phyloP scores from a whole-genome alignment of 1,140 invertebrate species.

The Campoletis sonorensis region DNA sequence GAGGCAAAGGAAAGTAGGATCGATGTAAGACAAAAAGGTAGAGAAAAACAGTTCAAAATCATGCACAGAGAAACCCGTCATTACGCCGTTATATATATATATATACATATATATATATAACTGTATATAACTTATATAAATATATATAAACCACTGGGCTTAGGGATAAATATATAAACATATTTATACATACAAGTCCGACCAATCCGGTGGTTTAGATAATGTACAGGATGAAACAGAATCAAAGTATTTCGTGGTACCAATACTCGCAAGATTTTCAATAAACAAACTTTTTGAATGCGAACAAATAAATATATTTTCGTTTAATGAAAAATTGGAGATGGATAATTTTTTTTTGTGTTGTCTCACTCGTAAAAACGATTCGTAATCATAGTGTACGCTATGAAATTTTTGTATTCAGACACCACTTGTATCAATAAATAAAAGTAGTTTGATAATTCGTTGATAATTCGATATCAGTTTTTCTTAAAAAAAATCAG shows the following conservation, averaged over 20 bases:
- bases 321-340: too few species aligned
- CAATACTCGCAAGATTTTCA: slow-evolving; percentile 56
- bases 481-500: background rate
- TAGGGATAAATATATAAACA: slow-evolving; percentile 50
- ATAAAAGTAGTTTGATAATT: too few species aligned
- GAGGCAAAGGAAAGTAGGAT: slow-evolving; percentile 29
- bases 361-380: too few species aligned
- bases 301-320: too few species aligned
- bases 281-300: too few species aligned
- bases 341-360: background rate
- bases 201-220: background rate
- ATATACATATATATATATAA: slow-evolving; percentile 48
- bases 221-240: slow-evolving; percentile 28
- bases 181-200: slow-evolving; percentile 43
- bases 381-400: too few species aligned
- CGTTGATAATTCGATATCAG: too few species aligned
- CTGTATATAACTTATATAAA: slow-evolving; percentile 50
- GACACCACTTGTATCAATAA: too few species aligned
- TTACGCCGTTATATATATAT: slow-evolving; percentile 48
- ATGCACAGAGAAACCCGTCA: slow-evolving; percentile 70
- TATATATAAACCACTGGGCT: slow-evolving; percentile 52
- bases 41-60: slow-evolving; percentile 63
- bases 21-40: slow-evolving; percentile 60
- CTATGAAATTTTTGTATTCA: too few species aligned
- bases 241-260: background rate